Conservation (phyloP, 2,888 invertebrate genomes). For the Chouioia cunea region DNA sequence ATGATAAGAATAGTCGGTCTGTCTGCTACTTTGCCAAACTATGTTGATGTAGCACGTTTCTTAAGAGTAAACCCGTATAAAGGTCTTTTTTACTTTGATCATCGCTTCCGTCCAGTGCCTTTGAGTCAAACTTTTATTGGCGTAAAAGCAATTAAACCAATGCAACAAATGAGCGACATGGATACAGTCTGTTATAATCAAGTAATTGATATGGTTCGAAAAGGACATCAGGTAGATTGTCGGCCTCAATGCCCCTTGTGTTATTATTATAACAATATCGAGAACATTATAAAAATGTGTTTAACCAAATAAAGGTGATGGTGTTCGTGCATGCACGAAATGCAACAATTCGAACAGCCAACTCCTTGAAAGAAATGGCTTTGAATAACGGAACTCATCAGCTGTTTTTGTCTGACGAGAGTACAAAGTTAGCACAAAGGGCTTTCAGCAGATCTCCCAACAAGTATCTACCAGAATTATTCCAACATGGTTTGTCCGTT, state of each 20-base stretch:
- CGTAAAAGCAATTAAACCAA: constrained; percentile 77
- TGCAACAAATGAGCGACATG: constrained; percentile 82
- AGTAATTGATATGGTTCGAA: constrained; percentile 85
- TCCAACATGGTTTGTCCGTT: constrained; percentile 89
- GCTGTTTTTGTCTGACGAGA: constrained; percentile 77
- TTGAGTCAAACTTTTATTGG: constrained; percentile 92
- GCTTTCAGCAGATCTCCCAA: constrained; percentile 81
- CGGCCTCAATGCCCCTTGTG: too few relatives aligned
- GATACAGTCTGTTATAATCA: constrained; percentile 95
- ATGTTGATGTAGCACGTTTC: constrained; percentile 95
- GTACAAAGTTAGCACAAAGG: constrained; percentile 78
- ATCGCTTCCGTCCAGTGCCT: constrained; percentile 95
- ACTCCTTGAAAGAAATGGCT: constrained; percentile 85
- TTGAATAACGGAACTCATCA: constrained; percentile 80
- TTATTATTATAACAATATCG: constrained; percentile 18
- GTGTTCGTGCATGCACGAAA: constrained; percentile 99
- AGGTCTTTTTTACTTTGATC: constrained; percentile 95
- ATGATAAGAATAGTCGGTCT: constrained; percentile 98
- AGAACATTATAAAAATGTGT: not conserved
- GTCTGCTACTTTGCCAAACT: constrained; percentile 98
- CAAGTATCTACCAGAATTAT: constrained; percentile 85
- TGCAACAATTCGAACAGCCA: constrained; percentile 92
- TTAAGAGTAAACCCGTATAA: constrained; percentile 91
- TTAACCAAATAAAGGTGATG: constrained; percentile 76
- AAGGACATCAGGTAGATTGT: constrained; percentile 85